These are phyloP conservation scores for Diplodus puntazzo DNA, from an alignment of 2,797 vertebrate genomes.

Conservation along the genomic window DNA sequence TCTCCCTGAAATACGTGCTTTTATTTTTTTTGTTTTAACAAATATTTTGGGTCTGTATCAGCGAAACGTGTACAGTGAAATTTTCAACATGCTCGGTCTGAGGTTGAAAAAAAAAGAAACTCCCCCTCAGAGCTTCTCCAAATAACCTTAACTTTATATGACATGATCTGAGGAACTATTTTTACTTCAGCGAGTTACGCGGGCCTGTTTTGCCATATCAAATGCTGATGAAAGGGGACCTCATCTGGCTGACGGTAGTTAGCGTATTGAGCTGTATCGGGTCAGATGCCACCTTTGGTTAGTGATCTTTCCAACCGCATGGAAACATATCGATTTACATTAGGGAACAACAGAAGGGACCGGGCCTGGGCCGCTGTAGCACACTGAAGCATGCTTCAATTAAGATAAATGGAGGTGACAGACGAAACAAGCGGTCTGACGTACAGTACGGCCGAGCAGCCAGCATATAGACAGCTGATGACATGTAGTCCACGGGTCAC, in stretches of 20 bases:
- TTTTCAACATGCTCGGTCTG: constrained; percentile 2
- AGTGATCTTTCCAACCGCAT: constrained; percentile 79
- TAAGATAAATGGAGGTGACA: constrained; percentile 77
- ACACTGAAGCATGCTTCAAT: constrained; percentile 66
- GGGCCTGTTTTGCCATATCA: constrained; percentile 66
- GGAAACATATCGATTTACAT: constrained; percentile 83
- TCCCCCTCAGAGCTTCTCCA: constrained; percentile 41
- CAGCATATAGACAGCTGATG: constrained; percentile 13
- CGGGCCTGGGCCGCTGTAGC: constrained; percentile 34
- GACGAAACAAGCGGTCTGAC: constrained; percentile 60
- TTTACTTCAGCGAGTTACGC: constrained; percentile 56
- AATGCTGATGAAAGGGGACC: constrained; percentile 77
- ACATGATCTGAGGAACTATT: constrained; percentile 72
- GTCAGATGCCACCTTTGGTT: constrained; percentile 82
- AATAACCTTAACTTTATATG: constrained; percentile 66
- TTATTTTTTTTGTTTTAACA: constrained; percentile 2
- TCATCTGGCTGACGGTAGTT: constrained; percentile 75
- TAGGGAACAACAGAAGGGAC: constrained; percentile 67
- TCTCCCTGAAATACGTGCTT: constrained; percentile 18
- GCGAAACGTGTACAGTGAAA: constrained; percentile 9
- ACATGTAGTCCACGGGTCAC: constrained; percentile 15
- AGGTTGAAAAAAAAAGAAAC: constrained; percentile 15
- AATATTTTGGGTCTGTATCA: constrained; percentile 16
- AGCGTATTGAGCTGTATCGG: constrained; percentile 75
- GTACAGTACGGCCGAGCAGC: constrained; percentile 18